Percentiles rank a stretch among this genome's conserved stretches.
Evolutionary conservation across 1,140 invertebrate genomes (phyloP).

Genomic region (Limonius californicus): DNA sequence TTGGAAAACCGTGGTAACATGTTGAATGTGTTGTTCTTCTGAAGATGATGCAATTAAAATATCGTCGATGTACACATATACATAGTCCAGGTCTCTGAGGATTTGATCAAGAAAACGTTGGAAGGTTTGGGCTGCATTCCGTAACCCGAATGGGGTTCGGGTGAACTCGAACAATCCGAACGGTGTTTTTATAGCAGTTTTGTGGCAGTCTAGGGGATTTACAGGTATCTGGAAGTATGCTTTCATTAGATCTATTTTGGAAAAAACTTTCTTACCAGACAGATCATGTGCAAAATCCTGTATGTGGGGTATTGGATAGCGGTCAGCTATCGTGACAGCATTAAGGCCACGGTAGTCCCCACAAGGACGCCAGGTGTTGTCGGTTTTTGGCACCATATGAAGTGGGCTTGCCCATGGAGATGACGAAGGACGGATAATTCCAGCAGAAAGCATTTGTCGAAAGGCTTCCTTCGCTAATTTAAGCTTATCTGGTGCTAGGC

Average conservation of each 20-base stretch:
- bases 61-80: conserved; percentile 45
- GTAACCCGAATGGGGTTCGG: conserved; percentile 44
- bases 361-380: conserved; percentile 41
- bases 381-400: conserved; percentile 46
- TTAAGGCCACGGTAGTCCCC: conserved; percentile 50
- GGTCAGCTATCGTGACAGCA: conserved; percentile 42
- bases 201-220: conserved; percentile 32
- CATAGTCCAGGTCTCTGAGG: conserved; percentile 41
- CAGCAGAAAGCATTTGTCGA: conserved; percentile 25
- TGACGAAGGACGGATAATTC: conserved; percentile 43
- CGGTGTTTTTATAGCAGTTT: conserved; percentile 43
- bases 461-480: conserved; percentile 38
- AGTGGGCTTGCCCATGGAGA: conserved; percentile 49
- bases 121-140: conserved; percentile 44
- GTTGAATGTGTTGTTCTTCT: conserved; percentile 35
- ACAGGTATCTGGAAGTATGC: conserved; percentile 32
- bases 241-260: conserved; percentile 48
- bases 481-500: conserved; percentile 39
- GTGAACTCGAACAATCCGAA: conserved; percentile 45
- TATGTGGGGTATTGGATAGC: conserved; percentile 37
- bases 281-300: conserved; percentile 40
- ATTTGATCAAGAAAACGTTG: conserved; percentile 51
- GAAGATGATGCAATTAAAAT: conserved; percentile 41
- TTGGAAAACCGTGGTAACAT: conserved; percentile 32
- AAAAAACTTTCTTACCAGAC: conserved; percentile 44